Conservation (phyloP, 2,113 vertebrate genomes). For the Reinhardtius hippoglossoides region DNA sequence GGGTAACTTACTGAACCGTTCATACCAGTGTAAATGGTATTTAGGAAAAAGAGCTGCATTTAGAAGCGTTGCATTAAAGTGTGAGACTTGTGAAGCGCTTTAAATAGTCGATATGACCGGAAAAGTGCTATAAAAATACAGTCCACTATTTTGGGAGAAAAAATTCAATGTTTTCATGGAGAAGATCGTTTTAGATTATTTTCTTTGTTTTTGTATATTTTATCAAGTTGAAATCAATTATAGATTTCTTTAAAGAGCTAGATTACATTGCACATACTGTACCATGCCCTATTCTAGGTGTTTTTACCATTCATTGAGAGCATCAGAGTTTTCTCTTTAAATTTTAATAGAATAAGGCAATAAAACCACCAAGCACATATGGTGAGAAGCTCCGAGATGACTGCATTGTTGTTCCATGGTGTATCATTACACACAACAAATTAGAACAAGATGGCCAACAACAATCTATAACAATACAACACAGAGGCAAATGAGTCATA, state of each 20-base stretch:
- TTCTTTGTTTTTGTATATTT: neutral
- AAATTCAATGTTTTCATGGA: no score
- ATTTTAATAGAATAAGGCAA: neutral
- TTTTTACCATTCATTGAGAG: neutral
- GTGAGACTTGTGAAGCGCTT: no score
- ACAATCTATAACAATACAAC: constrained; percentile 22
- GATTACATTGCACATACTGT: neutral
- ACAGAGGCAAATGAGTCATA: constrained; percentile 55
- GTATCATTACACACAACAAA: constrained; percentile 43
- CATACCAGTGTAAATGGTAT: no score
- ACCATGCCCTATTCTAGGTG: neutral
- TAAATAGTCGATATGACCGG: no score
- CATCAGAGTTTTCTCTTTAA: neutral
- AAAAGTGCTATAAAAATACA: no score
- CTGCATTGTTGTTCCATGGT: constrained; percentile 30
- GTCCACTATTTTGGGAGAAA: no score
- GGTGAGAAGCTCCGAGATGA: constrained; percentile 16
- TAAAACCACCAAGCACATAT: constrained; percentile 13
- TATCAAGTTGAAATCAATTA: neutral
- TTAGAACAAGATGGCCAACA: constrained; percentile 48
- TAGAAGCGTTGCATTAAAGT: no score
- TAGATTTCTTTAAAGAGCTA: neutral
- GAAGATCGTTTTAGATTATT: no score
- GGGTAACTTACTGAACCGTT: no score
- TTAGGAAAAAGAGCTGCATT: no score